Base-by-base conservation (phyloP, 2,113 vertebrate species). In the Ailurus styani region DNA sequence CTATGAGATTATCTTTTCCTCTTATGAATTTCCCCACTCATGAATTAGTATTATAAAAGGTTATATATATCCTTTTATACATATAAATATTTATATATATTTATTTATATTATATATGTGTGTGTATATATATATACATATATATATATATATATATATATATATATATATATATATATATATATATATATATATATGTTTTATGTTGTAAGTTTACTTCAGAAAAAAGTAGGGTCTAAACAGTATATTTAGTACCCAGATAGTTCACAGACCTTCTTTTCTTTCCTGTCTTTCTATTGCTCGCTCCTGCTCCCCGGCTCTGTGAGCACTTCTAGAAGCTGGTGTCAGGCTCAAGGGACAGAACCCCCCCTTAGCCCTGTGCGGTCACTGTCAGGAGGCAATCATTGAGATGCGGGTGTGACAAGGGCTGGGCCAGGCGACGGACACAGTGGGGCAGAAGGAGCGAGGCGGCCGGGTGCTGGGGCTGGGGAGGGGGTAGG, bases 311-410 rank as follows among this genome's bases (percentile, higher is more conserved):
- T 45, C 9, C 25, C 70, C 40, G 7, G 5, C 17, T 57, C 42
- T 25, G 14, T 68, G 79, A 47, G 17, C 20, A 2, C 23, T 23
- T 42, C 29, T 31, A 9, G 79, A 85, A 57, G 37, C 10, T 14
- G 37, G 15, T 14, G 6, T 20, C 9, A 47, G 54, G 40, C 42
- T 70, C 3, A 2, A 1, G 0, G 0, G 7, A 50, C 2, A 27
- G 25, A 75, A 27, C 1, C 40, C 25, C 45, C n/a, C 57, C 47
- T 12, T 29, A 1, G 20, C 2, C 50, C 42, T 29, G 45, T 12
- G 8, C 7, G 1, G 34, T 31, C 25, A 42, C 29, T 17, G 14
- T 68, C n/a, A 31, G 7, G 0, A 0, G 20, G 7, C 27, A 14
- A 45, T 47, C 47, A 4, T 29, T 42, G 54, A 73, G 68, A 40